Base-by-base conservation (phyloP, 2,888 invertebrate species). In the Chironomus tentans region DNA sequence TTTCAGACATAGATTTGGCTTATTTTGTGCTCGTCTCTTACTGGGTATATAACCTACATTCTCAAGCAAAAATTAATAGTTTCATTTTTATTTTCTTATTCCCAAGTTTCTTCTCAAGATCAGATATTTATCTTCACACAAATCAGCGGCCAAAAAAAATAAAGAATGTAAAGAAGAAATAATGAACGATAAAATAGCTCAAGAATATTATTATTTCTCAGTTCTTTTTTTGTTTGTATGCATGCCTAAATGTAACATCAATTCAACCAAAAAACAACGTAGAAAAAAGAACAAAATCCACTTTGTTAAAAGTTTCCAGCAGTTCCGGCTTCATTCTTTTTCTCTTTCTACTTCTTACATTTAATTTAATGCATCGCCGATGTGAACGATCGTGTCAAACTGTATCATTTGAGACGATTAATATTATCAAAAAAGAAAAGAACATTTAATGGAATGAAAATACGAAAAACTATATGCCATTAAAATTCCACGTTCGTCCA, bases 371-470 rank as follows among this genome's bases (percentile, higher is more conserved):
- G 65, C 65, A 65, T 65, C 65, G 24, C 21, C 24, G 65, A 48
- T 48, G 70, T 70, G 46, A 69, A 69, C 38, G 38, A 71, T 24
- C 28, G 50, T 50, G 22, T 47, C 71, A 71, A 71, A 71, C 71
- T 71, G 71, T 71, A 71, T 71, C 71, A 71, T 71, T 71, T 71
- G 50, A 13, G 71, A 3, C 71, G 71, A 71, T 71, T 71, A 56
- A 71, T 71, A 71, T 50, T 65, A 65, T 65, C 65, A 65, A 56
- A 56, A 56, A 56, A 65, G 65, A 38, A 56, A 56, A 65, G 65
- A 65, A 65, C 65, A 13, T 65, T 65, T 65, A 24, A 65, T 65
- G 24, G 56, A 21, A 56, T 56, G 56, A 56, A 56, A 56, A 24
- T 21, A 10, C 38, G 10, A 38, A 38, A 38, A 38, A 10, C 38